These are phyloP conservation scores for Arothron firmamentum DNA, from an alignment of 2,113 vertebrate species.

Conservation along the genomic window DNA sequence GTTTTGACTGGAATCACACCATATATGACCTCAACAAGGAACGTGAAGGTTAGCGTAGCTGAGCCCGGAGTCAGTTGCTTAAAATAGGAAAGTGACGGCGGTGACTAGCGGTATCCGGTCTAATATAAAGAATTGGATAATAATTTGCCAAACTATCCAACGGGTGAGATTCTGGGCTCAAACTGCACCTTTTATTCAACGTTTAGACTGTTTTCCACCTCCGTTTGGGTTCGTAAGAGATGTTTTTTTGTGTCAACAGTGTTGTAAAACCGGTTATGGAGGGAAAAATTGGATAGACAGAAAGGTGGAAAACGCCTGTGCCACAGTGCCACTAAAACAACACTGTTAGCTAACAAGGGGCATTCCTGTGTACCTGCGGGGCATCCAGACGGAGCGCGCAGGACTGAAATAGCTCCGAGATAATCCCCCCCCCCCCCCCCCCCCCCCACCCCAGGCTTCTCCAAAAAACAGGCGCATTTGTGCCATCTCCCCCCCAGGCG, in stretches of 20 bases:
- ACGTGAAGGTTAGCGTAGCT: slow-evolving; percentile 11
- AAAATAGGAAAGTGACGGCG: background rate
- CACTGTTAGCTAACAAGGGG: slow-evolving; percentile 54
- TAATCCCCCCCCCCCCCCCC: slow-evolving; percentile 46
- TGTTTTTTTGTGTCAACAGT: background rate
- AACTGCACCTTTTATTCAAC: no score
- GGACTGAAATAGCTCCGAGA: slow-evolving; percentile 62
- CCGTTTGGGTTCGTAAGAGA: background rate
- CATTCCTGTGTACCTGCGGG: slow-evolving; percentile 66
- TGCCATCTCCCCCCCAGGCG: slow-evolving; percentile 42
- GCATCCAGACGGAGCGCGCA: slow-evolving; percentile 44
- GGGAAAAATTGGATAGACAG: slow-evolving; percentile 12
- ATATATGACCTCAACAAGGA: slow-evolving; percentile 30
- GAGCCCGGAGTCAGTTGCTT: background rate
- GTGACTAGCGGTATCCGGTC: no score
- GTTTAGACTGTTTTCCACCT: no score
- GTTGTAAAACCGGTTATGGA: slow-evolving; percentile 18
- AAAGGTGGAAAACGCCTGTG: slow-evolving; percentile 25
- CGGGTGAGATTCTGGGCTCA: no score
- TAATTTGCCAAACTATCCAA: no score
- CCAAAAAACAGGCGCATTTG: slow-evolving; percentile 51
- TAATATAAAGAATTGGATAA: no score
- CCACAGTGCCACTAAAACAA: slow-evolving; percentile 51
- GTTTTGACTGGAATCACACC: slow-evolving; percentile 41
- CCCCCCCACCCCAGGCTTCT: slow-evolving; percentile 14